Evolutionary conservation across 2,888 invertebrate genomes (phyloP).

Genomic region (Pegoplata infirma): DNA sequence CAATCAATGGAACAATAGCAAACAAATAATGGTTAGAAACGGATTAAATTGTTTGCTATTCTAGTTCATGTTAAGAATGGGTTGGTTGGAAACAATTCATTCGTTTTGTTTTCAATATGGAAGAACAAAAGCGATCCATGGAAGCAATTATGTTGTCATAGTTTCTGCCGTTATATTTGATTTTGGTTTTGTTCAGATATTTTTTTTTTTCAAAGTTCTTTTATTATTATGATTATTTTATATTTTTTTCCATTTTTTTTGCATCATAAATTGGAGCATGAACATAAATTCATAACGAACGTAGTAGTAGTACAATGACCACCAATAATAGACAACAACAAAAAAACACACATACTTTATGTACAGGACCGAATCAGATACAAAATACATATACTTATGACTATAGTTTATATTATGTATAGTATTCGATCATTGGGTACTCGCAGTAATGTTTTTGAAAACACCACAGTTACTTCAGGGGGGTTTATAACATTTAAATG

Average conservation of each 20-base stretch:
- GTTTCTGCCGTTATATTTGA: slow-evolving; percentile 40
- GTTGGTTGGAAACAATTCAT: not conserved
- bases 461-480: not conserved
- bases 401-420: too few relatives aligned
- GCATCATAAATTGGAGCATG: not conserved
- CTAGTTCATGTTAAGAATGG: slow-evolving; percentile 5
- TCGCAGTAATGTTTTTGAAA: not conserved
- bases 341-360: too few relatives aligned
- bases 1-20: not conserved
- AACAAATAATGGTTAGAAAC: slow-evolving; percentile 44
- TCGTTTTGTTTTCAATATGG: slow-evolving; percentile 1
- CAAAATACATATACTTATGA: not conserved
- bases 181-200: slow-evolving; percentile 13
- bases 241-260: too few relatives aligned
- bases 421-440: not conserved
- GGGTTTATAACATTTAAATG: not conserved
- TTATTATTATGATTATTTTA: slow-evolving; percentile 31
- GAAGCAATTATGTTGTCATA: slow-evolving; percentile 60
- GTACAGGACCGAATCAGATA: not conserved
- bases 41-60: slow-evolving; percentile 59
- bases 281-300: slow-evolving; percentile 22
- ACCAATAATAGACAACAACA: slow-evolving; percentile 27
- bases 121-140: slow-evolving; percentile 58
- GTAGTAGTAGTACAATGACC: slow-evolving; percentile 41
- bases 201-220: not conserved